These are phyloP conservation scores for Ptilonorhynchus violaceus DNA, from an alignment of 2,113 vertebrate species.

Conservation along the genomic window DNA sequence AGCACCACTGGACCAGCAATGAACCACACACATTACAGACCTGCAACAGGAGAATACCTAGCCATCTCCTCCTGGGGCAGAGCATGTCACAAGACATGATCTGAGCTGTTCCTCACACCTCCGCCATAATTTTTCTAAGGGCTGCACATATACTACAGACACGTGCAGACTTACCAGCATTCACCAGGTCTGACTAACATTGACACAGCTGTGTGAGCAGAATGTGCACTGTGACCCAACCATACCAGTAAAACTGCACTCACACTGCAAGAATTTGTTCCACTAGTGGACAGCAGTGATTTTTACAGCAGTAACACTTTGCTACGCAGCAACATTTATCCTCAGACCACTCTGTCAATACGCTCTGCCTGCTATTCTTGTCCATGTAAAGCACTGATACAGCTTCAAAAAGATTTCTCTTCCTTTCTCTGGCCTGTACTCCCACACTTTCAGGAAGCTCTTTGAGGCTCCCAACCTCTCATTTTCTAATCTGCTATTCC, in stretches of 20 bases:
- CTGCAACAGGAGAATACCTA: not conserved
- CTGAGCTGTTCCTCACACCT: not conserved
- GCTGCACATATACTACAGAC: not conserved
- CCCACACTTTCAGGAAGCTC: constrained; percentile 60
- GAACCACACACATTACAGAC: not conserved
- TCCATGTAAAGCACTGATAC: not conserved
- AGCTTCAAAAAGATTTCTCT: constrained; percentile 53
- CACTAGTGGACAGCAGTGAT: not conserved
- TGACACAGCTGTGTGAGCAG: not conserved
- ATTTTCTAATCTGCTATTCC: constrained; percentile 42
- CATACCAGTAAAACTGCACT: not conserved
- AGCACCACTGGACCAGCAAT: not conserved
- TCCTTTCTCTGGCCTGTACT: constrained; percentile 36
- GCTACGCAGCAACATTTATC: not conserved
- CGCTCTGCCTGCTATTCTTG: not conserved
- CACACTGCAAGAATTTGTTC: not conserved
- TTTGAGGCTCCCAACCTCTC: constrained; percentile 31
- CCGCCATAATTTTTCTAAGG: not conserved
- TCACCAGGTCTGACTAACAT: not conserved
- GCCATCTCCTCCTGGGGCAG: not conserved
- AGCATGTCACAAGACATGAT: not conserved
- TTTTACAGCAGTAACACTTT: not conserved
- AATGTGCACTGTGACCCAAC: rapidly evolving
- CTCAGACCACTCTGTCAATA: not conserved
- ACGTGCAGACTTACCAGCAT: rapidly evolving